Evolutionary conservation across 2,888 invertebrate species (phyloP).

Genomic region (Nomada ferruginata): DNA sequence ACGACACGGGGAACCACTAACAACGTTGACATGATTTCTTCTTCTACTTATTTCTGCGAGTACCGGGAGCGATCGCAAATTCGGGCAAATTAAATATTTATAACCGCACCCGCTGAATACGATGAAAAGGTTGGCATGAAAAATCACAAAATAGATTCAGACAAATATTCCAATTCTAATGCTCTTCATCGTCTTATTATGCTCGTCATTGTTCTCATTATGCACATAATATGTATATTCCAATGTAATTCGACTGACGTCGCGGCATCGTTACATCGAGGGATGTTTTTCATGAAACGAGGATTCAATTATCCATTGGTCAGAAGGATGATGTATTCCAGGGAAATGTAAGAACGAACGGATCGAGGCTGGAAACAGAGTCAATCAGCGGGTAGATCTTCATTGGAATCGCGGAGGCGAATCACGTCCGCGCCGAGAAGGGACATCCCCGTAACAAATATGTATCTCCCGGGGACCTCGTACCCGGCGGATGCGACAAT

Average conservation of each 20-base stretch:
- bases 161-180: too few species aligned
- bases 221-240: too few species aligned
- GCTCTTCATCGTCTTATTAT: too few species aligned
- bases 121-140: too few species aligned
- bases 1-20: constrained; percentile 14
- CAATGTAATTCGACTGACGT: too few species aligned
- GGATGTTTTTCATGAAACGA: not conserved
- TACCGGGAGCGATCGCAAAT: too few species aligned
- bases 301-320: not conserved
- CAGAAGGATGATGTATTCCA: not conserved
- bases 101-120: too few species aligned
- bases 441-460: constrained; percentile 83
- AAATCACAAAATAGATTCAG: too few species aligned
- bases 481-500: constrained; percentile 47
- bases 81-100: too few species aligned
- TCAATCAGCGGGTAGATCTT: constrained; percentile 79
- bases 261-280: too few species aligned
- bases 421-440: constrained; percentile 81
- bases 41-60: too few species aligned
- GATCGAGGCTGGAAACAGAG: constrained; percentile 71
- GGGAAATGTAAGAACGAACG: constrained; percentile 9
- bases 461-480: constrained; percentile 74
- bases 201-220: too few species aligned
- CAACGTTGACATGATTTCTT: constrained; percentile 12
- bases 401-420: constrained; percentile 82